These are phyloP conservation scores for Drosophila tani DNA, from an alignment of 1,140 invertebrate species.

Conservation along the genomic window DNA sequence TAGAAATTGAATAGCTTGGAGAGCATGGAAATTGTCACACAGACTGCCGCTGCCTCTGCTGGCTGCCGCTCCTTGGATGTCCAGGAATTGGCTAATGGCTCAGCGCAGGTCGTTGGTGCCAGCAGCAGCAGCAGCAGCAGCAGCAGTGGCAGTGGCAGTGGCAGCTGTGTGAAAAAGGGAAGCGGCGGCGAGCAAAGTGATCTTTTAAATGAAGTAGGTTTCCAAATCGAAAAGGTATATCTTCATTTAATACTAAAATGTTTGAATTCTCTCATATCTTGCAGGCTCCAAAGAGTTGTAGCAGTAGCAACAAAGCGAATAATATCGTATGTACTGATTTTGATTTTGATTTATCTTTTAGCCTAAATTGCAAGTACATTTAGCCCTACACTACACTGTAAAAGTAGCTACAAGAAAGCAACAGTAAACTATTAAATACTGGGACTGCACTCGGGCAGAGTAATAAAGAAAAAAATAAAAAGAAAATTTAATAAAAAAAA, in stretches of 20 bases:
- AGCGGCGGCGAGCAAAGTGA: slow-evolving; percentile 53
- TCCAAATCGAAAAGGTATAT: neutral
- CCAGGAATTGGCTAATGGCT: slow-evolving; percentile 50
- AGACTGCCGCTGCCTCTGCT: neutral
- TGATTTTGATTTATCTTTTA: neutral
- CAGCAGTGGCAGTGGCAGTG: neutral
- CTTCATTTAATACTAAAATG: neutral
- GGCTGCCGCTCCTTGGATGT: slow-evolving; percentile 48
- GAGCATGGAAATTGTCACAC: slow-evolving; percentile 31
- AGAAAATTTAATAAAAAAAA: no score
- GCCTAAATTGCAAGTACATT: no score
- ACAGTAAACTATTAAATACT: no score
- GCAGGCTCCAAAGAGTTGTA: slow-evolving; percentile 64
- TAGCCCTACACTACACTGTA: no score
- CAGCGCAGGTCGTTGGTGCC: slow-evolving; percentile 56
- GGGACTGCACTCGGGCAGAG: no score
- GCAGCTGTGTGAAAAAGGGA: slow-evolving; percentile 41
- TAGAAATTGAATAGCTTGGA: slow-evolving; percentile 57
- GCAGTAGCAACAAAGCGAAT: slow-evolving; percentile 65
- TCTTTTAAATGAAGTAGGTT: slow-evolving; percentile 62
- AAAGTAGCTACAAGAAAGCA: no score
- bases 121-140: slow-evolving; percentile 20
- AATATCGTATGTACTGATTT: slow-evolving; percentile 72
- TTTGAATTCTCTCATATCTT: neutral
- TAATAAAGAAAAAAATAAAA: no score